Evolutionary conservation across 2,113 vertebrate species (phyloP), one percentile per base, ranked within the genome.

Genomic region (Mionectes macconnelli): DNA sequence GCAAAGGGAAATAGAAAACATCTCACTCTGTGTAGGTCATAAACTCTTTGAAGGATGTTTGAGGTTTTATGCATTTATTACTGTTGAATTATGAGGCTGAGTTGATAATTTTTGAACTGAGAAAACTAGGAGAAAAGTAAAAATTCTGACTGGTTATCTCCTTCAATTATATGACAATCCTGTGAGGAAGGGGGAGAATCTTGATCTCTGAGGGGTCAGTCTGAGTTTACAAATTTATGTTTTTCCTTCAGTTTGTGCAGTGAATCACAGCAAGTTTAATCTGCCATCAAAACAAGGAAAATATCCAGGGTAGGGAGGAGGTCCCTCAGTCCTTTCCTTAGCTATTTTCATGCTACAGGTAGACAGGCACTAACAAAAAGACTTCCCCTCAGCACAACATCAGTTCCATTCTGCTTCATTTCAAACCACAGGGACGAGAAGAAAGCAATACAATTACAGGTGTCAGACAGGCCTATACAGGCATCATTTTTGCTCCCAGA

Each of bases 141-240:
- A 31, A 80, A 35, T 3, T 49, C 37, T 57, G 35, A n/a, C 16
- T 59, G 31, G 30, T 87, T 45, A 88, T 25, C 27, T 82, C 47
- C 74, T 44, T 55, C n/a, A 57, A 44, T 45, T 39, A 21, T 37
- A 56, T n/a, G n/a, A 57, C 18, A 74, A 15, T 64, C 64, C 44
- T 73, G 22, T 84, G 25, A 87, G 19, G 12, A 27, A 74, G 11
- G 15, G 31, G 14, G 10, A 74, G 8, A 27, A 74, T 66, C 37
- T 70, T 84, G 20, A 59, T 67, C 13, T 78, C 1, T 11, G 23
- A 0, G 13, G 10, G 1, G 8, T 39, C n/a, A 0, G 11, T 33
- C 40, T 66, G 16, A 9, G 3, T 66, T 92, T 45, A 40, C 10
- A 69, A 42, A 87, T 66, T n/a, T 56, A 7, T 77, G 18, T 1